Evolutionary conservation across 1,140 invertebrate species (phyloP).

Genomic region (Dendroctonus ponderosae): DNA sequence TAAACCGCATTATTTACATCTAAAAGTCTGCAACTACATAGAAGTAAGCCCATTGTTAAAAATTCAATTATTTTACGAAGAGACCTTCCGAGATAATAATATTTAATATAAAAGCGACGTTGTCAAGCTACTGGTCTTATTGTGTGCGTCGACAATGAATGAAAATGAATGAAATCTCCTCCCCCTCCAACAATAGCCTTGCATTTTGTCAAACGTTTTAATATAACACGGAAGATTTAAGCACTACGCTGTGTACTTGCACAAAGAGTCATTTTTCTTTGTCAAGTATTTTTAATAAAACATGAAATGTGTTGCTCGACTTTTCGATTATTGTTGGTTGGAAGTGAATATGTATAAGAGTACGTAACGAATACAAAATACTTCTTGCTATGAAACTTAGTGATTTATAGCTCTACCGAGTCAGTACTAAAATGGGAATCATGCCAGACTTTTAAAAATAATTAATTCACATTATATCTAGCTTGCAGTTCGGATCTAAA

Average conservation of each 20-base stretch:
- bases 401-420: too few relatives aligned
- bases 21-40: not conserved
- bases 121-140: slow-evolving; percentile 24
- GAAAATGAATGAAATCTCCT: slow-evolving; percentile 23
- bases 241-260: slow-evolving; percentile 14
- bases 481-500: too few relatives aligned
- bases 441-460: too few relatives aligned
- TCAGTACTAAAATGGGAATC: too few relatives aligned
- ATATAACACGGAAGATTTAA: slow-evolving; percentile 29
- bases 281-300: slow-evolving; percentile 22
- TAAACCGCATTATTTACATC: too few relatives aligned
- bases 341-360: not conserved
- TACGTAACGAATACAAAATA: too few relatives aligned
- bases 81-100: slow-evolving; percentile 20
- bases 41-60: slow-evolving; percentile 6
- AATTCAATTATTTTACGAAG: slow-evolving; percentile 10
- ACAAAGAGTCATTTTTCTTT: slow-evolving; percentile 27
- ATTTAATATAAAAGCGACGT: slow-evolving; percentile 28
- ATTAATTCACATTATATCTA: too few relatives aligned
- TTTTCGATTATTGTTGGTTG: not conserved
- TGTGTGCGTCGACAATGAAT: slow-evolving; percentile 22
- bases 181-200: slow-evolving; percentile 10
- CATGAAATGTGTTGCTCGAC: not conserved
- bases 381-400: too few relatives aligned
- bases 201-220: slow-evolving; percentile 32